Conservation (phyloP, 2,888 invertebrate species). For the Scaptomyza reducta region DNA sequence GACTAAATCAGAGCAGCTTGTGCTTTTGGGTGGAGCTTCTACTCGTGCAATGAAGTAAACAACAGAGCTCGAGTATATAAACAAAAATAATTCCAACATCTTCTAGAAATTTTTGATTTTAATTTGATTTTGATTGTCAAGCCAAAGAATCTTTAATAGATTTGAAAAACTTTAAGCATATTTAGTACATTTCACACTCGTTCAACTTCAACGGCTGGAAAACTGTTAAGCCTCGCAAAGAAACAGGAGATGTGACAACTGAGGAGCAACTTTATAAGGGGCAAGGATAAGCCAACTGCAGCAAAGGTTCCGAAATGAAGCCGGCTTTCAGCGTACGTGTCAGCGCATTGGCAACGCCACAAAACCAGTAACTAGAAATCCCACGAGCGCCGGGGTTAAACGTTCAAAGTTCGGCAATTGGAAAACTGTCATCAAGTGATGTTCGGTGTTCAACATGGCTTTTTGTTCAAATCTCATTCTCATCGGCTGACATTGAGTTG, state of each 20-base stretch:
- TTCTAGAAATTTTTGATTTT: background rate
- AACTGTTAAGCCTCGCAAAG: background rate
- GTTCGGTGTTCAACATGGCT: background rate
- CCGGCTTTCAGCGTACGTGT: conserved; percentile 6
- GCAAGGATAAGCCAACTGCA: background rate
- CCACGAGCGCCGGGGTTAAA: background rate
- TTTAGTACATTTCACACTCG: background rate
- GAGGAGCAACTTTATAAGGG: background rate
- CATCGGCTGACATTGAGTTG: conserved; percentile 7
- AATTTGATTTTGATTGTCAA: conserved; percentile 5
- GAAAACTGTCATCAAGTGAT: conserved; percentile 29
- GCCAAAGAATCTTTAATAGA: background rate
- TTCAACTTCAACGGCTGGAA: background rate
- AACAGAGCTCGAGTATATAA: conserved; percentile 34
- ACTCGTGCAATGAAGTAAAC: conserved; percentile 37
- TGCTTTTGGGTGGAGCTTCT: conserved; percentile 15
- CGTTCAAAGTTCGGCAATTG: conserved; percentile 35
- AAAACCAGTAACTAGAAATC: conserved; percentile 3
- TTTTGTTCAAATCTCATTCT: conserved; percentile 2
- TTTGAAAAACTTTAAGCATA: too few relatives aligned
- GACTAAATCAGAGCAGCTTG: background rate
- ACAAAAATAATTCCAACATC: conserved; percentile 40
- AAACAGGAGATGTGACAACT: background rate
- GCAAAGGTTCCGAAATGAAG: conserved; percentile 1
- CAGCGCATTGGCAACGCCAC: conserved; percentile 1